Conservation (phyloP, 2,888 invertebrate genomes). For the Chromoteleia sp. region DNA sequence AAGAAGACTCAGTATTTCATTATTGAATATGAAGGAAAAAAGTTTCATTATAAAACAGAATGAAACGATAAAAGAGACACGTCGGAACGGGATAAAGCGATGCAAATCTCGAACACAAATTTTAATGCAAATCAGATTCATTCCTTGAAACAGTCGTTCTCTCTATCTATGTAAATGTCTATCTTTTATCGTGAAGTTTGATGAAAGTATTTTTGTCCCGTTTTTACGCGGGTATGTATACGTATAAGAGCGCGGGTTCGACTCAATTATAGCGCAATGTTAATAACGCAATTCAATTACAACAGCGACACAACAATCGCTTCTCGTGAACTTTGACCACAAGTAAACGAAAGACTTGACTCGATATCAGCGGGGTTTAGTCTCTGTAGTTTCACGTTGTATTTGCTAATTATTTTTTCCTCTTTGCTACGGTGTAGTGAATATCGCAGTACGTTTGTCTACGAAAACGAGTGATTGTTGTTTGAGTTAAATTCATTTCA, state of each 20-base stretch:
- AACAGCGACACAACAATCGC: constrained; percentile 9
- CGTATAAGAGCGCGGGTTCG: not conserved
- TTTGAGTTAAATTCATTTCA: too few relatives aligned
- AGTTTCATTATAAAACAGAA: constrained; percentile 50
- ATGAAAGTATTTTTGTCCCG: constrained; percentile 4
- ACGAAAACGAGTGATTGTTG: not conserved
- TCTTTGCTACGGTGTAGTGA: not conserved
- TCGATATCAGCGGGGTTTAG: constrained; percentile 14
- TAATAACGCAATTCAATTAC: constrained; percentile 29
- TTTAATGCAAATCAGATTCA: constrained; percentile 62
- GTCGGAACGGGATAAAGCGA: constrained; percentile 47
- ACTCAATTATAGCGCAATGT: constrained; percentile 30
- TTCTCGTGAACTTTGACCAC: constrained; percentile 19
- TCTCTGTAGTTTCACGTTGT: constrained; percentile 8
- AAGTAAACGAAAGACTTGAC: constrained; percentile 28
- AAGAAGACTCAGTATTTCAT: constrained; percentile 34
- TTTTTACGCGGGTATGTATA: constrained; percentile 4
- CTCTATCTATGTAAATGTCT: constrained; percentile 53
- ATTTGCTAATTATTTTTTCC: constrained; percentile 26
- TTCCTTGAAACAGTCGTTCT: constrained; percentile 51
- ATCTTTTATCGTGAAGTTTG: constrained; percentile 43
- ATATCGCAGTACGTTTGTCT: constrained; percentile 1
- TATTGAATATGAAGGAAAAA: constrained; percentile 38
- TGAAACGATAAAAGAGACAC: constrained; percentile 58
- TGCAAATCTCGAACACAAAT: constrained; percentile 59